Conservation (phyloP, 2,888 invertebrate genomes). For the Drosophila ustulata region DNA sequence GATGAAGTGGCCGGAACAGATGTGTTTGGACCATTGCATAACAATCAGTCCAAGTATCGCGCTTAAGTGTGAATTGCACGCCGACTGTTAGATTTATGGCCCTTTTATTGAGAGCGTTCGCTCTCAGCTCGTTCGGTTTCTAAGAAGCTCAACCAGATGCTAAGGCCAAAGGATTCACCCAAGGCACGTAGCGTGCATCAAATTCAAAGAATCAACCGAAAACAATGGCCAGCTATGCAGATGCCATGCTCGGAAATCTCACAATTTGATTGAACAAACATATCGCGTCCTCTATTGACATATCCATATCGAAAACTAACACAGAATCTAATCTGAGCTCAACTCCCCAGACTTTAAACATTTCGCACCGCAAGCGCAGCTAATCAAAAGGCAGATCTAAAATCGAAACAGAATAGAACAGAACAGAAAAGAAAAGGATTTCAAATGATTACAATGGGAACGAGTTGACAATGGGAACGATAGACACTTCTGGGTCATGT, state of each 20-base stretch:
- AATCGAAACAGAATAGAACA: conserved; percentile 9
- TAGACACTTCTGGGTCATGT: conserved; percentile 60
- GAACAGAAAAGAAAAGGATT: conserved; percentile 26
- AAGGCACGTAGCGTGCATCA: conserved; percentile 47
- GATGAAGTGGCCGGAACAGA: conserved; percentile 65
- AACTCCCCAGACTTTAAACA: conserved; percentile 17
- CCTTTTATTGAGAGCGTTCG: conserved; percentile 41
- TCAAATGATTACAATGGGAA: conserved; percentile 18
- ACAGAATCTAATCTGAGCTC: conserved; percentile 11
- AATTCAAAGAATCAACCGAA: conserved; percentile 32
- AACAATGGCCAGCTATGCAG: conserved; percentile 50
- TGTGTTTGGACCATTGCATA: conserved; percentile 58
- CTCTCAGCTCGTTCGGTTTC: conserved; percentile 26
- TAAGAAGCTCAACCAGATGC: conserved; percentile 31
- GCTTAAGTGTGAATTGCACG: conserved; percentile 62
- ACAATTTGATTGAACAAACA: conserved; percentile 53
- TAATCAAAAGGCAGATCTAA: conserved; percentile 51
- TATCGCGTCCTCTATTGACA: conserved; percentile 37
- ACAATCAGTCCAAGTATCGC: conserved; percentile 57
- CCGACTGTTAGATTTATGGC: conserved; percentile 53
- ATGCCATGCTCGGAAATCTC: conserved; percentile 39
- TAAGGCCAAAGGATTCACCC: conserved; percentile 52
- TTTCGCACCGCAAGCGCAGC: conserved; percentile 34
- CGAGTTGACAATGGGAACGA: conserved; percentile 29
- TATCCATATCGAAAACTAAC: conserved; percentile 51